Base-by-base conservation (phyloP, 2,113 vertebrate genomes). In the Pomatostomus ruficeps region DNA sequence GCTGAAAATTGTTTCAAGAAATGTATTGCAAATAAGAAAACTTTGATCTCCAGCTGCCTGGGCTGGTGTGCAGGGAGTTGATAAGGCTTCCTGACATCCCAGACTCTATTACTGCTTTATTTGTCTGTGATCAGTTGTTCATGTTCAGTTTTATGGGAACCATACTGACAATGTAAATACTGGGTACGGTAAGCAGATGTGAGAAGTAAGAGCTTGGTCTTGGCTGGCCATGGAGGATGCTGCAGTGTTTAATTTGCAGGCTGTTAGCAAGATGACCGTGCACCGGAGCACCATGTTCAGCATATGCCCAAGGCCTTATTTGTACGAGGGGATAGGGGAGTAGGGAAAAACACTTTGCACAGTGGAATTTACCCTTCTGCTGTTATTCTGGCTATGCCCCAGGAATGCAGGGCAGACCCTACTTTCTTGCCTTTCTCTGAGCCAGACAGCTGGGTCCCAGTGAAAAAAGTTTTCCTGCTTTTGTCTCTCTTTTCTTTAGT, bases 1-100 rank as follows among this genome's bases (percentile, higher is more conserved):
- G 58, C 71, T 51, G 89, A 91, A 96, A 93, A 96, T 96, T 80
- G 82, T 89, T 94, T 97, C 94, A 96, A 96, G 95, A 90, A 96
- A 94, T 80, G 82, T 73, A 85, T 33, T 89, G 78, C 85, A 89
- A 96, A 95, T 85, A 88, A 76, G 58, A 79, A 70, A 91, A 83
- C 95, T 95, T 96, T 93, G 88, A 95, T 97, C 94, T 95, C 89
- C 85, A 92, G 82, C 91, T 90, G 91, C 63, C 59, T 35, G 46
- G 75, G 46, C 74, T 95, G 94, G 89, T 72, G 76, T 79, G 88
- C 58, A 48, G 77, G 73, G 86, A 73, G 89, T 54, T 77, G 68
- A 81, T 68, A 91, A 80, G 36, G 87, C 93, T 96, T 85, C 81
- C 93, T 82, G 66, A 79, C 91, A 73, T 62, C 91, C 67, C 6